Conservation (phyloP, 2,888 invertebrate species). For the Philereme vetulata region DNA sequence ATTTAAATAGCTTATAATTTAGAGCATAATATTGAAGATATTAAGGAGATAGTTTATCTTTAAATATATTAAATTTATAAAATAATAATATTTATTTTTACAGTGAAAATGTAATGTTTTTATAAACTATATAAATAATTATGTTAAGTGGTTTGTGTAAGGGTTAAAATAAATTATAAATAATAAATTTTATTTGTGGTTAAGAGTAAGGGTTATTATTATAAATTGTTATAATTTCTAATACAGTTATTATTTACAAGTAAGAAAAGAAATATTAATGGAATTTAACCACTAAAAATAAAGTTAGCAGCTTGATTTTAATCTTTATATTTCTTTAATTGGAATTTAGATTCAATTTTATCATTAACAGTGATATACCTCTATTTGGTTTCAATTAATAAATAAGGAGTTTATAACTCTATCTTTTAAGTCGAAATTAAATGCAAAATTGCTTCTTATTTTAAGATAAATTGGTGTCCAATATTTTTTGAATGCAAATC, state of each 20-base stretch:
- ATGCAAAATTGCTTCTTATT: conserved; percentile 82
- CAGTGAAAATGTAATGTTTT: conserved; percentile 88
- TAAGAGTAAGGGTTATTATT: no score
- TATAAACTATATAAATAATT: conserved; percentile 86
- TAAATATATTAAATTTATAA: conserved; percentile 55
- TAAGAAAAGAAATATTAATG: conserved; percentile 80
- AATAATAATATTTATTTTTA: conserved; percentile 80
- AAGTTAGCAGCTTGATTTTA: conserved; percentile 86
- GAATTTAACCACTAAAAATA: conserved; percentile 78
- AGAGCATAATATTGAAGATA: conserved; percentile 73
- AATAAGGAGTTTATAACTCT: conserved; percentile 79
- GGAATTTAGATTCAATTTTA: conserved; percentile 80
- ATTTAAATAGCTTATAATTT: conserved; percentile 67
- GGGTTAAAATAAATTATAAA: no score
- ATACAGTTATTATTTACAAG: no score
- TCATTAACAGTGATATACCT: conserved; percentile 88
- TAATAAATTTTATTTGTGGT: no score
- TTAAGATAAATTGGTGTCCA: conserved; percentile 73
- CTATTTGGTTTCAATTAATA: conserved; percentile 83
- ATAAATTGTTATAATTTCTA: no score
- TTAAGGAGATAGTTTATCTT: conserved; percentile 62
- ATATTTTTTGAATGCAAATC: conserved; percentile 73
- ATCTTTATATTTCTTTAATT: conserved; percentile 83
- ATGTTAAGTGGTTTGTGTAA: no score
- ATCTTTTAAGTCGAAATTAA: conserved; percentile 77